Evolutionary conservation across 2,797 vertebrate species (phyloP).

Genomic region (Labroides dimidiatus): DNA sequence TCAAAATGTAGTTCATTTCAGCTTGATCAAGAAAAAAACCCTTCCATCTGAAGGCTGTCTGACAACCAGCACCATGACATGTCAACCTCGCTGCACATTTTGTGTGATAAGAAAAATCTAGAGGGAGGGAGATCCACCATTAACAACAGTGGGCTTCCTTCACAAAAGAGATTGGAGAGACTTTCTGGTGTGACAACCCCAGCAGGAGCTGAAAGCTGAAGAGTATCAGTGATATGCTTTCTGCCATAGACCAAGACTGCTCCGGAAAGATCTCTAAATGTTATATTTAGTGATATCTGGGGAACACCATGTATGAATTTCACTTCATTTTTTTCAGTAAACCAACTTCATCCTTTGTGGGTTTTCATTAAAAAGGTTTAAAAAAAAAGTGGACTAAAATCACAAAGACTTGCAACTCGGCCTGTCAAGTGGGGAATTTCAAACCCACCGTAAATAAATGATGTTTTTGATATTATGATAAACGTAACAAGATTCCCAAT

Average conservation of each 20-base stretch:
- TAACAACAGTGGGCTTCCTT: slow-evolving; percentile 52
- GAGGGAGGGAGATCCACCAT: slow-evolving; percentile 61
- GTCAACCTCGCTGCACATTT: slow-evolving; percentile 68
- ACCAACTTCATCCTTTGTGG: background rate
- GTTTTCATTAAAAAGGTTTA: background rate
- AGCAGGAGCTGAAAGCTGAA: slow-evolving; percentile 29
- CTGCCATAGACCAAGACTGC: background rate
- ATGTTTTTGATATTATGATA: too few species aligned
- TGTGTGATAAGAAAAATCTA: slow-evolving; percentile 71
- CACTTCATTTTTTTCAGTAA: background rate
- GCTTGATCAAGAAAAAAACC: slow-evolving; percentile 48
- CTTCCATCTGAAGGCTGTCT: slow-evolving; percentile 62
- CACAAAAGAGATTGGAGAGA: slow-evolving; percentile 52
- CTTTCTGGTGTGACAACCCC: slow-evolving; percentile 54
- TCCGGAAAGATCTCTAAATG: background rate
- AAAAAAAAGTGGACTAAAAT: too few species aligned
- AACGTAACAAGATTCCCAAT: too few species aligned
- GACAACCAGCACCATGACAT: slow-evolving; percentile 64
- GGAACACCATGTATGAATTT: background rate
- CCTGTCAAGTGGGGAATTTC: too few species aligned
- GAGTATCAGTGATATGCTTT: slow-evolving; percentile 19
- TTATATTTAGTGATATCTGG: background rate
- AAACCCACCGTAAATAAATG: too few species aligned
- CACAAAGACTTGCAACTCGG: too few species aligned
- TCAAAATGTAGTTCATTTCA: slow-evolving; percentile 69